Evolutionary conservation across 2,888 invertebrate species (phyloP), one percentile per base, ranked within the genome.

Genomic region (Lasioglossum lativentre): DNA sequence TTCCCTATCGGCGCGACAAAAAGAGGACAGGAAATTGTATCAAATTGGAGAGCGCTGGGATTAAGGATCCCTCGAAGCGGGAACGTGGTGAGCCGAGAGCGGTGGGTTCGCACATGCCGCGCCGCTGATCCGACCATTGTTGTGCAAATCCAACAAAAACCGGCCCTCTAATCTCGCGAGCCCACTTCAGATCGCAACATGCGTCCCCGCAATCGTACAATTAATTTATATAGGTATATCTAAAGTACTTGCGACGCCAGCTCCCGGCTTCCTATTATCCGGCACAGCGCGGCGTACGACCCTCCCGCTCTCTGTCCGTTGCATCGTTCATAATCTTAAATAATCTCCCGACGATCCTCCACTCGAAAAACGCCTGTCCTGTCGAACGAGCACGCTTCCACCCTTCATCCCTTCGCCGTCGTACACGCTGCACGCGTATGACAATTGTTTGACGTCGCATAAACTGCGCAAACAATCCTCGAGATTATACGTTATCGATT

Each of bases 101-200:
- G 90, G 90, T 89, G 90, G 93, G 91, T 86, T 92, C 93, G 93
- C 95, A 95, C 95, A 95, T 94, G 94, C 94, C 89, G 86, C 30
- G 27, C 27, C 89, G 87, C 91, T 94, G 93, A 94, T 94, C 94
- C 93, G 87, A 80, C 90, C 92, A 95, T 95, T 95, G 95, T 95
- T 94, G 95, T 95, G 95, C 94, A 95, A 95, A 95, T 95, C 93
- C 93, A 94, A 94, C 94, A 93, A 94, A 95, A 95, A 95, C 94
- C 92, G 87, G 91, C 92, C 92, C 94, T 93, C 93, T 94, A 95
- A 95, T 95, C 95, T 92, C 90, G 91, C 93, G 91, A 90, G 87
- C 91, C 93, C 93, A 94, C 94, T 94, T 93, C 94, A 93, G 92
- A 92, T 93, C 91, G 90, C 87, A 90, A 85, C 91, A 89, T 87